Evolutionary conservation across 2,113 vertebrate species (phyloP).

Genomic region (Ciconia boyciana): DNA sequence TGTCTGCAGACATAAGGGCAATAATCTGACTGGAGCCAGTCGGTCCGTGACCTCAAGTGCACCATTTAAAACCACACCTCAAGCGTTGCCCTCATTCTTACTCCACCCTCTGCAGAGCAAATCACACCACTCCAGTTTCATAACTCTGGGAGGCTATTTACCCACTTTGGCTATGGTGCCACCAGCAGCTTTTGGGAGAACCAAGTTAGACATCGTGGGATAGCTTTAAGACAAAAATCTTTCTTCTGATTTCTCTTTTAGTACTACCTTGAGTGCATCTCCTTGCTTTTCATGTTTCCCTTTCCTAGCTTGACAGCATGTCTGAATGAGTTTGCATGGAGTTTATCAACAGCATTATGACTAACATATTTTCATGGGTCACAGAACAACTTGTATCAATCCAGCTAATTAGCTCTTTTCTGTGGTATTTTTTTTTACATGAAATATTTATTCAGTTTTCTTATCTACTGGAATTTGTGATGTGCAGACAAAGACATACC

Average conservation of each 20-base stretch:
- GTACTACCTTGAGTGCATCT: not conserved
- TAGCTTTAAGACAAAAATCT: not conserved
- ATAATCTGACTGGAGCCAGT: slow-evolving; percentile 65
- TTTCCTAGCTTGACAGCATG: not conserved
- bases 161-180: not conserved
- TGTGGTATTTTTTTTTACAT: not conserved
- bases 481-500: slow-evolving; percentile 27
- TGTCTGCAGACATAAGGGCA: slow-evolving; percentile 53
- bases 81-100: slow-evolving; percentile 44
- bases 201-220: not conserved
- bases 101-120: slow-evolving; percentile 57
- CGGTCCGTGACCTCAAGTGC: slow-evolving; percentile 56
- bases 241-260: not conserved
- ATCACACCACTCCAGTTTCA: slow-evolving; percentile 27
- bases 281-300: not conserved
- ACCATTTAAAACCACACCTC: slow-evolving; percentile 57
- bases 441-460: slow-evolving; percentile 23
- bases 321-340: slow-evolving; percentile 1
- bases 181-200: not conserved
- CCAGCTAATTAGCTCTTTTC: slow-evolving; percentile 40
- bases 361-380: slow-evolving; percentile 32
- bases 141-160: not conserved
- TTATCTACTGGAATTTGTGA: slow-evolving; percentile 38
- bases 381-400: slow-evolving; percentile 13
- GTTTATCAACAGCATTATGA: slow-evolving; percentile 7